Conservation (phyloP, 2,113 vertebrate species). For the Alces alces region DNA sequence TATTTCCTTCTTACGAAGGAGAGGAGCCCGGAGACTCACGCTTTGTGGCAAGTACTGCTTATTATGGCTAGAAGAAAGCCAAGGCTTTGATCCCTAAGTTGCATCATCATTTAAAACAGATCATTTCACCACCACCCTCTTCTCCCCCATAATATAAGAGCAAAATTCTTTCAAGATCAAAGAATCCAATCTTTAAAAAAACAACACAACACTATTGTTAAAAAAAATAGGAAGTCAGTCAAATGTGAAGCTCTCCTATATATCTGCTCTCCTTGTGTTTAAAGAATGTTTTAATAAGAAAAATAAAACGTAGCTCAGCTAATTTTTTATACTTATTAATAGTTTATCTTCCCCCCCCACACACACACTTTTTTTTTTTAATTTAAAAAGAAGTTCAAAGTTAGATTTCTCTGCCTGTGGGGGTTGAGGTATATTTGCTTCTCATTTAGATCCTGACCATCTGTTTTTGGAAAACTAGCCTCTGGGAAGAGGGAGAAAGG, state of each 20-base stretch:
- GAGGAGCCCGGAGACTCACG: constrained; percentile 75
- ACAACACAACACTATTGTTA: constrained; percentile 73
- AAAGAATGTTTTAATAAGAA: constrained; percentile 74
- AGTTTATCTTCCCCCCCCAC: constrained; percentile 60
- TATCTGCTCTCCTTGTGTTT: constrained; percentile 78
- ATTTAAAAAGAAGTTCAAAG: constrained; percentile 84
- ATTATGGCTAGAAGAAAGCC: constrained; percentile 81
- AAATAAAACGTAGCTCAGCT: constrained; percentile 78
- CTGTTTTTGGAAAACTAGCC: constrained; percentile 80
- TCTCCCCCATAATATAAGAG: constrained; percentile 76
- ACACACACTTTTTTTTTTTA: constrained; percentile 29
- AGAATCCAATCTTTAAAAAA: constrained; percentile 74
- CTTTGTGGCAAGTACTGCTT: constrained; percentile 81
- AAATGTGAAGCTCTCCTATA: constrained; percentile 75
- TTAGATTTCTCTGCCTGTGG: constrained; percentile 79
- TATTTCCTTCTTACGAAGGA: constrained; percentile 77
- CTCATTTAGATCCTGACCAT: constrained; percentile 80
- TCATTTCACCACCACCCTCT: constrained; percentile 76
- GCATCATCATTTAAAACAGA: constrained; percentile 85
- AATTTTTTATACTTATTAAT: constrained; percentile 80
- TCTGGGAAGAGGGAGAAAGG: constrained; percentile 76
- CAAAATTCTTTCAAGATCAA: constrained; percentile 87
- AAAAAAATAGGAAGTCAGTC: constrained; percentile 71
- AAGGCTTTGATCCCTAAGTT: constrained; percentile 83
- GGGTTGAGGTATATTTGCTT: constrained; percentile 79